phyloP scores from a whole-genome alignment of 1,140 invertebrate genomes.

The Brachystomella parvula region DNA sequence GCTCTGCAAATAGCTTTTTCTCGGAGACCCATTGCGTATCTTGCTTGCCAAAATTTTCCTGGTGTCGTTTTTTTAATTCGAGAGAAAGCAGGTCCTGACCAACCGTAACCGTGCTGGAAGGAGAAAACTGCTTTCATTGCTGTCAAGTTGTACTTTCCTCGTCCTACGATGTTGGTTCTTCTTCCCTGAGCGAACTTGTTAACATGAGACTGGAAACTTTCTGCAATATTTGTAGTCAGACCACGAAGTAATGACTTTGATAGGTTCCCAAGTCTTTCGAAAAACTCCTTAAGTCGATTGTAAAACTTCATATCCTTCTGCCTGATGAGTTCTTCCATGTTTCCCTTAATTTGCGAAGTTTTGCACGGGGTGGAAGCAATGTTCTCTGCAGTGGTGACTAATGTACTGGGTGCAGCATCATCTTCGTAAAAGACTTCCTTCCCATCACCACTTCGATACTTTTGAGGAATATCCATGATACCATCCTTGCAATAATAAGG shows the following conservation, averaged over 20 bases:
- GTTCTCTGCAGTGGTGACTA: no score
- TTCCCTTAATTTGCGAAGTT: no score
- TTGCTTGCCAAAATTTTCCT: not conserved
- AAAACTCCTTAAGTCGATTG: not conserved
- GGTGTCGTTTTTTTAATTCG: not conserved
- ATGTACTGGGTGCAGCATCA: no score
- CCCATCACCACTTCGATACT: not conserved
- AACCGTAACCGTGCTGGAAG: not conserved
- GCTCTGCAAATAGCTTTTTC: not conserved
- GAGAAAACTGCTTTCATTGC: not conserved
- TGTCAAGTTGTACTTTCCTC: conserved; percentile 35
- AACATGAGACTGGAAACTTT: conserved; percentile 42
- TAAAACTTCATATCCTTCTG: not conserved
- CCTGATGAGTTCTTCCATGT: not conserved
- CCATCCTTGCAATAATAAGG: conserved; percentile 3
- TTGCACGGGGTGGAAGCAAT: no score
- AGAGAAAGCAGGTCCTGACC: not conserved
- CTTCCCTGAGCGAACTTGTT: conserved; percentile 43
- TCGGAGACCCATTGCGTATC: not conserved
- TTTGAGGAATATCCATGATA: not conserved
- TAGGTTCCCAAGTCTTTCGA: not conserved
- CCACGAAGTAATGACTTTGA: conserved; percentile 38
- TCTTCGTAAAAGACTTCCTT: not conserved
- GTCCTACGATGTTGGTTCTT: conserved; percentile 39
- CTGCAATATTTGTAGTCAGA: conserved; percentile 42